These are phyloP conservation scores for Laterallus jamaicensis DNA, from an alignment of 2,113 vertebrate genomes.

Conservation along the genomic window DNA sequence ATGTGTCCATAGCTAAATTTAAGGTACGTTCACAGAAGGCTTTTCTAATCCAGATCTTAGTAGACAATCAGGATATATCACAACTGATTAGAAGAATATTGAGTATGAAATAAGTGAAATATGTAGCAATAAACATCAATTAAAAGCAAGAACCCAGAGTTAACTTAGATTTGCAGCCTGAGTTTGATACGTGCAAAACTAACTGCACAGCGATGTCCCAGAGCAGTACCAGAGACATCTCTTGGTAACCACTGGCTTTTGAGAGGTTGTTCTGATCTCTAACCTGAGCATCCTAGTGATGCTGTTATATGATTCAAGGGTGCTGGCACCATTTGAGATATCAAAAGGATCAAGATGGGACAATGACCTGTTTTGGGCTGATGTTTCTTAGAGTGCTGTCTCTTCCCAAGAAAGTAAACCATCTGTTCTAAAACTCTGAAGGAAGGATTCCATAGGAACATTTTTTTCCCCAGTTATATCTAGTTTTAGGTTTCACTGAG, in stretches of 20 bases:
- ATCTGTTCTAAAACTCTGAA: background rate
- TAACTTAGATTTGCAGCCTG: background rate
- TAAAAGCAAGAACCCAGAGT: background rate
- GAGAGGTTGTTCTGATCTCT: background rate
- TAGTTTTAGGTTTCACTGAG: background rate
- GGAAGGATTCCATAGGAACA: background rate
- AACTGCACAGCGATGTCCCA: too few relatives aligned
- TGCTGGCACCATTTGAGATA: background rate
- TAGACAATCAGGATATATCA: background rate
- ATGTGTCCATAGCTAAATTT: background rate
- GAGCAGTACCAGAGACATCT: background rate
- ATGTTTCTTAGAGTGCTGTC: background rate
- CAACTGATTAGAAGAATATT: background rate
- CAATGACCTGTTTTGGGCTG: background rate
- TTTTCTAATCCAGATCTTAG: background rate
- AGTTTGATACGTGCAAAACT: background rate
- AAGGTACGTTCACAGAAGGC: background rate
- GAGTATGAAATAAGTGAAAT: background rate
- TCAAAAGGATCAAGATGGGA: background rate
- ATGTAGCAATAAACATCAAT: background rate
- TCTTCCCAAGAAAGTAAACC: background rate
- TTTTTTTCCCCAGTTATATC: background rate
- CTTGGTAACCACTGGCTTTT: background rate
- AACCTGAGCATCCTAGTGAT: background rate
- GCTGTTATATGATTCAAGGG: background rate